Evolutionary conservation across 1,140 invertebrate species (phyloP), one percentile per base, ranked within the genome.

Genomic region (Micrasema longulum): DNA sequence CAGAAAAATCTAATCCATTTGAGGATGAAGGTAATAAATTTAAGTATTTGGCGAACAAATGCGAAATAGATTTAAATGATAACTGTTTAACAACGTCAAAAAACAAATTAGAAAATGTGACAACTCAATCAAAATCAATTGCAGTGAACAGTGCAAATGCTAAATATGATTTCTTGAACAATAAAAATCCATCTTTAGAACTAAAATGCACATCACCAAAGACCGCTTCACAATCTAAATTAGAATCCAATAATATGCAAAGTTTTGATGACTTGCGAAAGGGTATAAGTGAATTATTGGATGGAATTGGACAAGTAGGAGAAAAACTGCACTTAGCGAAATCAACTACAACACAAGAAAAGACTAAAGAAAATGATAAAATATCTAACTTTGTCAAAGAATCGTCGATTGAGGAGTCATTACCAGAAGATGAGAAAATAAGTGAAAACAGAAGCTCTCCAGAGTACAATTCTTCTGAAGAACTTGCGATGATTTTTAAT

Each of bases 401-500:
- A 52, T 79, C 83, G 70, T 77, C 81, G 73, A 79, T 81, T 74
- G 75, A 78, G 52, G 36, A 60, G 55, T 16, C 64, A 12, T 45
- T 62, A 26, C 64, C 16, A 48, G 70, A 69, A 14, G 55, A 69
- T 52, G 60, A 66, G 16, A 75, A 71, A 57, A 35, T 38, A 2
- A 72, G 63, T 60, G 76, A 86, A 79, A 71, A 79, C 48, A 79
- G 83, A 62, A 83, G 83, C 76, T 85, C 83, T 16, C 86, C 87
- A 53, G 87, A 88, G 78, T 88, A 88, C 77, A 88, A 88, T 76
- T 88, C 87, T 5, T 87, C 87, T 72, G 87, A 88, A 77, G 87
- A 88, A 76, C 79, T 88, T 65, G 87, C 87, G 5, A 87, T 87
- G 68, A 88, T 88, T 66, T 88, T 88, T 78, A 84, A 84, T 70